A percentile compares a stretch with the other conserved stretches of the same genome.
These are phyloP conservation scores for Neogobius melanostomus DNA, from an alignment of 2,113 vertebrate species.

Conservation along the genomic window DNA sequence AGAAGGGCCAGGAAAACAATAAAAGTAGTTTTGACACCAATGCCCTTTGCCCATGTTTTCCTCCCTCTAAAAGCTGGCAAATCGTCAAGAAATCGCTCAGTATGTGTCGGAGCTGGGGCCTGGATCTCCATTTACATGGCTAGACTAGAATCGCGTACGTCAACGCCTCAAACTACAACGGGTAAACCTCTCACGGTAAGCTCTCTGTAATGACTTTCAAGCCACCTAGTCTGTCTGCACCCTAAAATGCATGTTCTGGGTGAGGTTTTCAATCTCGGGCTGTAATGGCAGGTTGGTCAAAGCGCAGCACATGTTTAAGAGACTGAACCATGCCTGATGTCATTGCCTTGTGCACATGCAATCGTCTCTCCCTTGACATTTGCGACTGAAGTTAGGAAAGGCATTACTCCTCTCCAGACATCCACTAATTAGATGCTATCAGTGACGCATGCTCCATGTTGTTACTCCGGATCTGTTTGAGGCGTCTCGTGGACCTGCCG, in stretches of 20 bases:
- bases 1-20: neutral
- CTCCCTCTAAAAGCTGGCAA: no score
- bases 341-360: constrained; percentile 30
- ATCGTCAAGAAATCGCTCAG: neutral
- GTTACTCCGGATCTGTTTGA: constrained; percentile 33
- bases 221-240: neutral
- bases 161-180: neutral
- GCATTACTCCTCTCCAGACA: constrained; percentile 45
- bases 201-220: neutral
- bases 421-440: constrained; percentile 56
- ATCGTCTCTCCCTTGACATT: constrained; percentile 33
- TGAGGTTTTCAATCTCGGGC: neutral
- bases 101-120: no score
- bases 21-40: no score
- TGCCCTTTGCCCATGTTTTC: no score
- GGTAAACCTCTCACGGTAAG: neutral
- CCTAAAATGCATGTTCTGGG: neutral
- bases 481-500: neutral
- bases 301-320: neutral
- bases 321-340: neutral
- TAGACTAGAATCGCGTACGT: neutral
- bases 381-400: constrained; percentile 35
- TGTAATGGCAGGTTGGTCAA: neutral
- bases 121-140: no score
- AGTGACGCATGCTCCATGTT: constrained; percentile 54